These are phyloP conservation scores for Drosophila infuscata DNA, from an alignment of 2,888 invertebrate species.

Conservation along the genomic window DNA sequence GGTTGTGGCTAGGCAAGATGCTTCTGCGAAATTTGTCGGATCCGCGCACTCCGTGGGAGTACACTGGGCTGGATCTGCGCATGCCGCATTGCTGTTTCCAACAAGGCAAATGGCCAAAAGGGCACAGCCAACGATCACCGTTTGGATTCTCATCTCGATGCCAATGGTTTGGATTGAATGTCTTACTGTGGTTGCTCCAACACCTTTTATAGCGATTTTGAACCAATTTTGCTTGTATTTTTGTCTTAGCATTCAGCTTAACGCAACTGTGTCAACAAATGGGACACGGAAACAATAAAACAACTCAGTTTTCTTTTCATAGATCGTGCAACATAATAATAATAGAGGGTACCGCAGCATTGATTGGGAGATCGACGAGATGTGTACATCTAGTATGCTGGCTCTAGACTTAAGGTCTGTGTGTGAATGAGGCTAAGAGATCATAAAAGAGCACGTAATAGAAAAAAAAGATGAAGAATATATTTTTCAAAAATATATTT, in stretches of 20 bases:
- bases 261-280: slow-evolving; percentile 8
- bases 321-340: too few relatives aligned
- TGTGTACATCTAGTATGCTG: too few relatives aligned
- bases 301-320: not conserved
- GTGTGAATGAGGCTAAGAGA: too few relatives aligned
- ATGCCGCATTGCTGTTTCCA: slow-evolving; percentile 7
- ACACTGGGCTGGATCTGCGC: not conserved
- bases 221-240: not conserved
- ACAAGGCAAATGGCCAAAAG: slow-evolving; percentile 9
- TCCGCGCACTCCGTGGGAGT: not conserved
- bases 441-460: too few relatives aligned
- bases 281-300: not conserved
- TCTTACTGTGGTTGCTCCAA: not conserved
- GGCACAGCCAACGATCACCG: slow-evolving; percentile 17
- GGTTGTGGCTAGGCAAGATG: too few relatives aligned
- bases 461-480: too few relatives aligned
- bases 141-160: slow-evolving; percentile 15
- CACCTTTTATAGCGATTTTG: slow-evolving; percentile 17
- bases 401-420: too few relatives aligned
- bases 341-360: too few relatives aligned
- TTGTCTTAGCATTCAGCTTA: not conserved
- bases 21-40: not conserved
- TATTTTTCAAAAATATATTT: too few relatives aligned
- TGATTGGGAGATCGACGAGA: too few relatives aligned
- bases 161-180: not conserved